Evolutionary conservation across 2,888 invertebrate species (phyloP), one percentile per base, ranked within the genome.

Genomic region (Latheticus oryzae): DNA sequence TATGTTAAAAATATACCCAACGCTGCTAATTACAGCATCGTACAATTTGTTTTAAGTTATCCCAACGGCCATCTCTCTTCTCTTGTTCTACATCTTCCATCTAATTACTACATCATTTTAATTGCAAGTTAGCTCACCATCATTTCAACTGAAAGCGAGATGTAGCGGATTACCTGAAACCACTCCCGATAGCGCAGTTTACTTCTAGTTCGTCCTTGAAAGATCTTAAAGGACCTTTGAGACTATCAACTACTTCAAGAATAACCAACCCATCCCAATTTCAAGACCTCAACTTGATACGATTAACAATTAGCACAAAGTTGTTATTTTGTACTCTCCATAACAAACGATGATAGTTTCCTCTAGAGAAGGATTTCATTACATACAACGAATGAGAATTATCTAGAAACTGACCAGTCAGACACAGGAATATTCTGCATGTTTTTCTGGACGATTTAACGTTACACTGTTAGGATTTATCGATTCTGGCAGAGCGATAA

Each of bases 41-140:
- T 8, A 33, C 15, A 33, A 15, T 33, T 33, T 16, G 15, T 33
- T 8, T 17, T 4, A 33, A 33, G 9, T 5, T 12, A 33, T 17
- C 33, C 33, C 17, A 3, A 4, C 15, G 33, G 33, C 8, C 33
- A 33, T 5, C 33, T 16, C 33, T 12, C 32, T 30, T 11, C 43
- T 28, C 45, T 30, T 32, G 45, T 45, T 45, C 21, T 45, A 28
- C 28, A 32, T 38, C 38, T 26, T 2, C 9, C 26, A 19, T 5
- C 12, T 48, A 48, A 48, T 48, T 48, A 48, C 35, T 24, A 48
- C 48, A 48, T 48, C 48, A 48, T 35, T 48, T 48, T 48, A 48
- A 48, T 48, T 33, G 35, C 26, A 21, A 45, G 42, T n/a, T n/a
- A n/a, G n/a, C n/a, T n/a, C n/a, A n/a, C n/a, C n/a, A n/a, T n/a